These are phyloP conservation scores for Pipa parva DNA, from an alignment of 2,113 vertebrate genomes.

Conservation along the genomic window DNA sequence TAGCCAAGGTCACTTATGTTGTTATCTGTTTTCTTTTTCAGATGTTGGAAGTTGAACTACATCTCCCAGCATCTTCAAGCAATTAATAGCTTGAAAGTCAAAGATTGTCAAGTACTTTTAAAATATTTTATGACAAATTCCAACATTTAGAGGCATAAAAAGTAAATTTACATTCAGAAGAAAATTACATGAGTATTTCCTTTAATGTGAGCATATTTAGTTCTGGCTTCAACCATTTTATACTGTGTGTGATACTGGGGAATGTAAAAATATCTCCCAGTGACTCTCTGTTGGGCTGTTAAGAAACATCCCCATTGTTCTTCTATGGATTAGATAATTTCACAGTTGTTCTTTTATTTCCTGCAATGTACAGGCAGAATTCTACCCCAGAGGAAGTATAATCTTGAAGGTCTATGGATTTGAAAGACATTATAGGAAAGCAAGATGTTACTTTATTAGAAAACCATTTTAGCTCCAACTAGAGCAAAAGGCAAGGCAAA, in stretches of 20 bases:
- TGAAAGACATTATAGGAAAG: background rate
- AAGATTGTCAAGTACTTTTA: no score
- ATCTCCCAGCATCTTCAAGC: no score
- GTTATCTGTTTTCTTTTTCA: no score
- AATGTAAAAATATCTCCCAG: background rate
- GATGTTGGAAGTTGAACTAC: no score
- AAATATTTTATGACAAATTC: no score
- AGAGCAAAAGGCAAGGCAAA: background rate
- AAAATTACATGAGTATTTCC: no score
- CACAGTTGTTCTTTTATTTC: conserved; percentile 3
- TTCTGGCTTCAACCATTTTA: background rate
- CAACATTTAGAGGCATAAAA: no score
- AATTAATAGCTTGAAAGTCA: no score
- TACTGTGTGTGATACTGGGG: background rate
- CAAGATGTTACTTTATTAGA: background rate
- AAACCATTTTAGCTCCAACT: conserved; percentile 4
- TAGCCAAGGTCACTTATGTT: no score
- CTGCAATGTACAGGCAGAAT: background rate
- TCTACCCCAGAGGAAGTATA: background rate
- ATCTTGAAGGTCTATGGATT: background rate
- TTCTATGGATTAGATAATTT: background rate
- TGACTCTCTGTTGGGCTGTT: background rate
- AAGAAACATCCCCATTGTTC: background rate
- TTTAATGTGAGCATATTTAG: no score
- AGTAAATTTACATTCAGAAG: no score